Evolutionary conservation across 1,140 invertebrate species (phyloP).

Genomic region (Cardiocondyla obscurior): DNA sequence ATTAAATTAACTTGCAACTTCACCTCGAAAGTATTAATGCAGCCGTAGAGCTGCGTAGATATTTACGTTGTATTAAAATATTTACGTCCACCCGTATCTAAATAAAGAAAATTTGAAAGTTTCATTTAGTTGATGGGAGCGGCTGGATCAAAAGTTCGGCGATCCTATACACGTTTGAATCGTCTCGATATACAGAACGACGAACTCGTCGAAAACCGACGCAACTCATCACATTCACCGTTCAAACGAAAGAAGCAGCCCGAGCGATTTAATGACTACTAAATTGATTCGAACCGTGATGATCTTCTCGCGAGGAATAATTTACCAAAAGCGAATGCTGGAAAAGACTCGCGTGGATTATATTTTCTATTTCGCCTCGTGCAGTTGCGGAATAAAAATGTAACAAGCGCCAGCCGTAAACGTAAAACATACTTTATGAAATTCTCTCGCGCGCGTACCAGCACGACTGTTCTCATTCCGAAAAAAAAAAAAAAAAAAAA

Average conservation of each 20-base stretch:
- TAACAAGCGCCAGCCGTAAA: slow-evolving; percentile 7
- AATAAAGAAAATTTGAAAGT: slow-evolving; percentile 1
- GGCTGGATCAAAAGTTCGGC: not conserved
- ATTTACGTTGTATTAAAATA: not conserved
- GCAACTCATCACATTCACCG: not conserved
- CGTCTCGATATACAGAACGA: not conserved
- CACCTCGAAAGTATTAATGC: not conserved
- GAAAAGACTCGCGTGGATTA: not conserved
- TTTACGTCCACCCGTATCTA: not conserved
- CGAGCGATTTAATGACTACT: not conserved
- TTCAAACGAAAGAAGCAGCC: not conserved
- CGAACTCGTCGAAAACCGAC: not conserved
- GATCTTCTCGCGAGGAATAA: not conserved
- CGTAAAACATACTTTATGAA: slow-evolving; percentile 13
- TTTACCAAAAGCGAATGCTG: not conserved
- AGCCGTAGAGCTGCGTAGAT: not conserved
- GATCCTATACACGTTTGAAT: not conserved
- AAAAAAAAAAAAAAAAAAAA: no score
- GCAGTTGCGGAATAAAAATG: not conserved
- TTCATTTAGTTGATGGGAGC: not conserved
- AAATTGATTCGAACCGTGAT: not conserved
- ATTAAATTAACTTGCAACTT: slow-evolving; percentile 5
- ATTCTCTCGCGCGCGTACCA: not conserved
- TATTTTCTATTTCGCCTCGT: not conserved
- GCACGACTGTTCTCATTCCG: not conserved